Conservation (phyloP, 2,888 invertebrate species). For the Cryptus armator region DNA sequence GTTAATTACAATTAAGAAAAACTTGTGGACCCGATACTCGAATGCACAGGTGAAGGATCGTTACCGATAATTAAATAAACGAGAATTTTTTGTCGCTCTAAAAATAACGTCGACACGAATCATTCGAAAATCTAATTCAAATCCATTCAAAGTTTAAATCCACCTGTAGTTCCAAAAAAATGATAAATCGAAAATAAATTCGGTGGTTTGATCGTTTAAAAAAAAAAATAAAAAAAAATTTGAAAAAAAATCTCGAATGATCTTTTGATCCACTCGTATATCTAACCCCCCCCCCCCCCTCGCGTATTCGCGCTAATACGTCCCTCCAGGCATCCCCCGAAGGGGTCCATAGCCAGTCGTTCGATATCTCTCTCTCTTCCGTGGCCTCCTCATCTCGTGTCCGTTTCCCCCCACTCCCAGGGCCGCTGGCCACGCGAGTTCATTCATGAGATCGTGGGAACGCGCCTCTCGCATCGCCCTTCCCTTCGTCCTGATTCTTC, state of each 20-base stretch:
- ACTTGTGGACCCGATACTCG: neutral
- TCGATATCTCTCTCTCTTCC: constrained; percentile 36
- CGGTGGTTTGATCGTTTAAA: neutral
- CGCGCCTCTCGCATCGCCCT: constrained; percentile 79
- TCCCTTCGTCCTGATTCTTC: constrained; percentile 67
- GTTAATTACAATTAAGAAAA: constrained; percentile 25
- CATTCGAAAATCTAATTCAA: neutral
- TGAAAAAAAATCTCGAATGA: constrained; percentile 23
- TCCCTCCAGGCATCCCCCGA: constrained; percentile 43
- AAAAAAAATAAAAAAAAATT: neutral
- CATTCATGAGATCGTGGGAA: constrained; percentile 85
- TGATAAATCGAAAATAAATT: neutral
- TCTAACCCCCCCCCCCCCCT: constrained; percentile 2
- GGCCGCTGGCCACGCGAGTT: constrained; percentile 83
- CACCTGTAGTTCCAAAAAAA: neutral
- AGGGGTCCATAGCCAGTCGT: constrained; percentile 26
- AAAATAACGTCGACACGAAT: neutral
- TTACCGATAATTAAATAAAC: constrained; percentile 44
- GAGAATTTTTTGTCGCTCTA: neutral
- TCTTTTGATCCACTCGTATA: constrained; percentile 22
- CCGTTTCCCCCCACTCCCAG: constrained; percentile 73
- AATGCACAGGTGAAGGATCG: constrained; percentile 11
- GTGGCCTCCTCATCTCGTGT: constrained; percentile 58
- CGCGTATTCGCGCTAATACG: constrained; percentile 14
- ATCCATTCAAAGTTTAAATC: neutral